Conservation (phyloP, 2,888 invertebrate genomes). For the Catocala sponsa region DNA sequence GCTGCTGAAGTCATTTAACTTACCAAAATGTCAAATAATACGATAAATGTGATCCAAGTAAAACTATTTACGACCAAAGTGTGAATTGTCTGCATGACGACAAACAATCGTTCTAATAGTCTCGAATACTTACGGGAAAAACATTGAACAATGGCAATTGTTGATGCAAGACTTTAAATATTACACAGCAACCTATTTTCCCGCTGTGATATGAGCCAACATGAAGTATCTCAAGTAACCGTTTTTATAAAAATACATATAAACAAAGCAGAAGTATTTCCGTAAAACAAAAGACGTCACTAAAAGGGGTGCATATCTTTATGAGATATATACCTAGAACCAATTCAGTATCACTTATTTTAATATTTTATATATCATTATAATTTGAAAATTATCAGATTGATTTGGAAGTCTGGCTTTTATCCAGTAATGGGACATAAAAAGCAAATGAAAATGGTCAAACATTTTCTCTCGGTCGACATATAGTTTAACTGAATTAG, state of each 20-base stretch:
- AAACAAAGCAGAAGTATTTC: conserved; percentile 1
- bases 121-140: conserved; percentile 45
- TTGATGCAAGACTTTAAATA: conserved; percentile 43
- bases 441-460: no score
- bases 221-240: conserved; percentile 9
- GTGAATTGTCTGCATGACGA: conserved; percentile 25
- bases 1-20: no score
- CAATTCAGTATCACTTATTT: no score
- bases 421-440: no score
- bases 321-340: neutral
- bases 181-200: conserved; percentile 19
- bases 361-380: no score
- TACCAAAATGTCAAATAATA: neutral
- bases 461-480: no score
- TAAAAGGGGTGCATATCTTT: conserved; percentile 13
- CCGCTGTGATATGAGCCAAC: conserved; percentile 10
- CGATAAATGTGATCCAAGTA: neutral
- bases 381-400: no score
- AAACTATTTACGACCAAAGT: conserved; percentile 2
- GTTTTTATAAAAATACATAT: conserved; percentile 11
- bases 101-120: conserved; percentile 38
- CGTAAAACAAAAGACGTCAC: conserved; percentile 8
- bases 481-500: no score
- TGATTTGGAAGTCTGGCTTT: no score
- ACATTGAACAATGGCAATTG: conserved; percentile 61